Evolutionary conservation across 2,888 invertebrate genomes (phyloP), one percentile per base, ranked within the genome.

Genomic region (Parnassius mnemosyne): DNA sequence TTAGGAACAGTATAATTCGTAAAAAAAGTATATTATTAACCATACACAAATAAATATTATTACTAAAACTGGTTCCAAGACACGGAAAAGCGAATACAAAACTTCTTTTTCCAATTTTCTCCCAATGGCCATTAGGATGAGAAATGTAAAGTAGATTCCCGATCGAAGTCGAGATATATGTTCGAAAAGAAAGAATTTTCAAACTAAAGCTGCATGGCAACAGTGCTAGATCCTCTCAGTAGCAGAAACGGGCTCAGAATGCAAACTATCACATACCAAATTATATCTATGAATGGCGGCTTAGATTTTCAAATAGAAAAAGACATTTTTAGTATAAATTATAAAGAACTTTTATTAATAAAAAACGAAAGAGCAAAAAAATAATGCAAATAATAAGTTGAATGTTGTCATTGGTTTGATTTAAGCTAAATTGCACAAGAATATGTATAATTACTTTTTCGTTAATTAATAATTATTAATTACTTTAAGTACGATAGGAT

Each of bases 51-150:
- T 61, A 52, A 65, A 62, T 64, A 58, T 65, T 63, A 25, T 52
- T 57, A 49, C 50, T 49, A 34, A 60, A 67, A 65, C 56, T 56
- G 58, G 60, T 67, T 66, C 64, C 65, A 64, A 25, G 63, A 63
- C 68, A 69, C 82, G 80, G 80, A 79, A 85, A 85, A 75, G 78
- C 74, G 79, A 81, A 79, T 78, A 82, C 79, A 85, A 86, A 88
- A 87, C 85, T 89, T 89, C 87, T 82, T 87, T 25, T 88, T 89
- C 90, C 89, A 89, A 90, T 90, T 89, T 90, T 89, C 90, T 87
- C 82, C 84, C 85, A 87, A 89, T 90, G 87, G 89, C 90, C 88
- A 90, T 91, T 91, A 89, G 85, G 88, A 90, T 89, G 90, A 90
- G 86, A 89, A 91, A 90, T 89, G 89, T 87, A 89, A 89, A 89